Conservation (phyloP, 2,797 vertebrate genomes). For the Anguilla pacifica region DNA sequence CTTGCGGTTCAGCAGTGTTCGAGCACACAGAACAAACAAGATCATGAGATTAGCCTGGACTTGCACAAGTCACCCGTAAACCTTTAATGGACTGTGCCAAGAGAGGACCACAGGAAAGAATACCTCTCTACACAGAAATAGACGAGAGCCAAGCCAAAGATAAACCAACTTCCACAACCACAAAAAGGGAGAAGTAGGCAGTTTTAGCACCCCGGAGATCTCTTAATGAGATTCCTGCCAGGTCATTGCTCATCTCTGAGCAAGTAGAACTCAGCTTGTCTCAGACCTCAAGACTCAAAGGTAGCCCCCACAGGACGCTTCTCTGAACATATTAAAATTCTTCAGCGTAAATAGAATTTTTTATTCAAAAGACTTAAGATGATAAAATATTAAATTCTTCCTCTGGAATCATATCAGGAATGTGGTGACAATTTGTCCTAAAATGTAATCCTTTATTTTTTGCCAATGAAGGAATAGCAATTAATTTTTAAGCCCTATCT, state of each 20-base stretch:
- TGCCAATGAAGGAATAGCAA: neutral
- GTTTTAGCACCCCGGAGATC: neutral
- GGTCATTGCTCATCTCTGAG: neutral
- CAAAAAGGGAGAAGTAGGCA: neutral
- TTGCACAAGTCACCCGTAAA: neutral
- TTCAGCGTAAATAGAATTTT: neutral
- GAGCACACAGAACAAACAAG: neutral
- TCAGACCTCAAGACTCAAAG: neutral
- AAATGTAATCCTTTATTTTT: neutral
- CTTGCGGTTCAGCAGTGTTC: neutral
- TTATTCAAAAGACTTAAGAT: neutral
- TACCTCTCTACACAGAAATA: neutral
- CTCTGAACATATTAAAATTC: neutral
- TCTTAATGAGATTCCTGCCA: constrained; percentile 5
- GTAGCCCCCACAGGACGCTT: neutral
- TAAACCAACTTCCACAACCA: neutral
- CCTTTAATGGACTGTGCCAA: neutral
- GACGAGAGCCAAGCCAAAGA: neutral
- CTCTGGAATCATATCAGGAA: no score
- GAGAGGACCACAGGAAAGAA: no score
- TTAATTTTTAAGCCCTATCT: neutral
- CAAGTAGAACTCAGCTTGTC: neutral
- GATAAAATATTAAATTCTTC: no score
- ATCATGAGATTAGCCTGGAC: neutral
- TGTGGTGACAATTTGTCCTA: neutral